Base-by-base conservation (phyloP, 2,797 vertebrate genomes). In the Sebastes kiyomatsui region DNA sequence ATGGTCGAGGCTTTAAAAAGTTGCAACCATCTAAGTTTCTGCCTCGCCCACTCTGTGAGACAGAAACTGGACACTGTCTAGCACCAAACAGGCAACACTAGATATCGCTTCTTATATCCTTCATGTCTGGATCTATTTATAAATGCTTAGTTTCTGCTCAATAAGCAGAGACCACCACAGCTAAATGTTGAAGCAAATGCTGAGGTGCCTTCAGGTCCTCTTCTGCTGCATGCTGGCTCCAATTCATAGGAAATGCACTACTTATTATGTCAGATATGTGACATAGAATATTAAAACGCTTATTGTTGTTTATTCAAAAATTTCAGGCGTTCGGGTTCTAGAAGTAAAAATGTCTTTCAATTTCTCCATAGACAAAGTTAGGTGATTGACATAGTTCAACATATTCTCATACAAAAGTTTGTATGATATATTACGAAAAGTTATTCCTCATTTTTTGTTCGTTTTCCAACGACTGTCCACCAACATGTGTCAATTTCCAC, bases 31-130 rank as follows among this genome's bases (percentile, higher is more conserved):
- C 74, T 87, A 83, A 22, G 75, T 79, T 79, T 80, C 87, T 71
- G 80, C 79, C 81, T 83, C 73, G 35, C 83, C 83, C 76, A 58
- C 69, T n/a, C 9, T 32, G 52, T 64, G 68, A 90, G 87, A 92
- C 88, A 85, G 89, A 91, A 88, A 91, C 77, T 74, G 73, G 86
- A 91, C 83, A 71, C 86, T 77, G 87, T 92, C 83, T 87, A 46
- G 86, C 85, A 87, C 86, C 71, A 33, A 72, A 52, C 72, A 55
- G 59, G 52, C 74, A 68, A 62, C 75, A 74, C 82, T 58, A 83
- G 70, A 83, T 75, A 85, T 88, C 80, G 12, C 73, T 62, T 80
- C 82, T 82, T 59, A 83, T 81, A 78, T 80, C 71, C 67, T 84
- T 75, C 74, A 78, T 68, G 80, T 84, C 82, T 42, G 35, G 6